phyloP scores from a whole-genome alignment of 2,888 invertebrate species.

The Gerris lacustris region DNA sequence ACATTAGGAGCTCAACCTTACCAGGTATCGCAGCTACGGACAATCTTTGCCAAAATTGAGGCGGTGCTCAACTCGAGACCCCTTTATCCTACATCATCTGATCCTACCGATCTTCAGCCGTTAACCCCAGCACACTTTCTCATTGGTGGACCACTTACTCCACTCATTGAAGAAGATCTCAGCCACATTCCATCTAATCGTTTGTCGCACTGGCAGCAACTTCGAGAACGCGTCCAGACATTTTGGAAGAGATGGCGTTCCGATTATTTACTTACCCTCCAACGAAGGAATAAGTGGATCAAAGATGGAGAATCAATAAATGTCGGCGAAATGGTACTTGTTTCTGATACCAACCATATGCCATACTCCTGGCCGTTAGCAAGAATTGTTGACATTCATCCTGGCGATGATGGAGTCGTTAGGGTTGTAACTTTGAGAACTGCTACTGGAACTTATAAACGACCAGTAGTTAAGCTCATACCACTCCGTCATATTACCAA shows the following conservation, averaged over 20 bases:
- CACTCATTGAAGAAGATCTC: conserved; percentile 29
- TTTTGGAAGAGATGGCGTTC: conserved; percentile 29
- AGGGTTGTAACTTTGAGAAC: too few relatives aligned
- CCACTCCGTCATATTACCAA: too few relatives aligned
- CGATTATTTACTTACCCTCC: conserved; percentile 23
- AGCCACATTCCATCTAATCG: conserved; percentile 20
- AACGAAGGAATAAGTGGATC: conserved; percentile 21
- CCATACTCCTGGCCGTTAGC: too few relatives aligned
- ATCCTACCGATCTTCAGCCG: conserved; percentile 26
- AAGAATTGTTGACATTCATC: too few relatives aligned
- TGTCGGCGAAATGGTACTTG: too few relatives aligned
- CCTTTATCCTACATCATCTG: conserved; percentile 29
- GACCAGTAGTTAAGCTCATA: too few relatives aligned
- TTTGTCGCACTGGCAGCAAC: conserved; percentile 26
- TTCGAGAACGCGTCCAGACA: conserved; percentile 22
- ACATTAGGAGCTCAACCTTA: conserved; percentile 25
- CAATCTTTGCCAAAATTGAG: conserved; percentile 30
- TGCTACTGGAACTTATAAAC: too few relatives aligned
- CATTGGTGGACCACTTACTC: conserved; percentile 27
- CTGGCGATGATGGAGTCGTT: too few relatives aligned
- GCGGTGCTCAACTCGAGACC: conserved; percentile 33
- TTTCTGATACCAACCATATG: too few relatives aligned
- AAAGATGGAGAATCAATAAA: too few relatives aligned
- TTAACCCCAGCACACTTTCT: conserved; percentile 34
- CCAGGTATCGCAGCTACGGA: conserved; percentile 32